phyloP scores from a whole-genome alignment of 2,888 invertebrate species.

The Drepana falcataria region DNA sequence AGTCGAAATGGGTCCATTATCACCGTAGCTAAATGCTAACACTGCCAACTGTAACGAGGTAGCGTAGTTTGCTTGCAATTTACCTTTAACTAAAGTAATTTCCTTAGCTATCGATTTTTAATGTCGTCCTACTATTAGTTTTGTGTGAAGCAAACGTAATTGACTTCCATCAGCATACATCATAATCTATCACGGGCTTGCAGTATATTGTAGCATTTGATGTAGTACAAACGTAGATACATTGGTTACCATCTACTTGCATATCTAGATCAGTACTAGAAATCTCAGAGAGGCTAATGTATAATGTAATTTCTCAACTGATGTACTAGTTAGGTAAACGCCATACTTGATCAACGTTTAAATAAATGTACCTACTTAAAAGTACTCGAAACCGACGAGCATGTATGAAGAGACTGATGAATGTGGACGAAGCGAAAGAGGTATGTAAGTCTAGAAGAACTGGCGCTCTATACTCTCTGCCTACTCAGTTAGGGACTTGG shows the following conservation, averaged over 20 bases:
- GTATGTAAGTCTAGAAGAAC: too few relatives aligned
- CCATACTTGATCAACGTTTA: too few relatives aligned
- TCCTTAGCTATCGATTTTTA: constrained; percentile 15
- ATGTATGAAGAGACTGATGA: too few relatives aligned
- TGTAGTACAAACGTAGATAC: background rate
- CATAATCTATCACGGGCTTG: background rate
- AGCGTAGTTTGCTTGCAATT: constrained; percentile 4
- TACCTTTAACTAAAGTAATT: constrained; percentile 23
- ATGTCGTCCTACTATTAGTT: constrained; percentile 7
- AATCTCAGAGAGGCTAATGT: background rate
- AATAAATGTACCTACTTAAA: too few relatives aligned
- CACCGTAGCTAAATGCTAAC: constrained; percentile 25
- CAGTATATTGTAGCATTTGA: background rate
- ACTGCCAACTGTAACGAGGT: constrained; percentile 14
- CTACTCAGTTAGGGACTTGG: too few relatives aligned
- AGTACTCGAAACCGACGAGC: too few relatives aligned
- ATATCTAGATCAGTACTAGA: background rate
- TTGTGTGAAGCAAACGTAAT: background rate
- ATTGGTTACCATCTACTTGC: background rate
- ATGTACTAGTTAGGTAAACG: too few relatives aligned
- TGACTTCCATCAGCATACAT: background rate
- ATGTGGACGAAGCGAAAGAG: too few relatives aligned
- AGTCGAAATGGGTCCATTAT: background rate
- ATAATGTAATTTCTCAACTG: too few relatives aligned
- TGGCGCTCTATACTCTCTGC: too few relatives aligned